Conservation (phyloP, 2,113 vertebrate species). For the Sapajus apella region DNA sequence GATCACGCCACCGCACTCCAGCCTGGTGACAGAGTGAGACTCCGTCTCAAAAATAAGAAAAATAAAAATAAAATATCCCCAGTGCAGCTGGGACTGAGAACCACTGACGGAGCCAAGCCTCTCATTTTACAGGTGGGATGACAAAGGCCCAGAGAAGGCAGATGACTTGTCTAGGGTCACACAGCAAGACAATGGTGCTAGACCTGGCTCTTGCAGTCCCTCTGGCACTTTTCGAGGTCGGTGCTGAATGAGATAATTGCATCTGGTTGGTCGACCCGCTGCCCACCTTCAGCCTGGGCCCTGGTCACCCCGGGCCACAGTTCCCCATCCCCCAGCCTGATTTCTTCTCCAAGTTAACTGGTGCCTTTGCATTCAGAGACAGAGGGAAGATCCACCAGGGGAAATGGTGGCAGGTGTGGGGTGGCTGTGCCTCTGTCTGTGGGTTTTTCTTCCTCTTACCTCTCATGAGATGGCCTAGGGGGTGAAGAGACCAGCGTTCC, state of each 20-base stretch:
- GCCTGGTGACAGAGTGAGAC: no score
- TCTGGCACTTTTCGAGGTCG: background rate
- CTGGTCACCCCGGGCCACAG: background rate
- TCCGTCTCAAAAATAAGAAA: no score
- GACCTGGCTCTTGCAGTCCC: background rate
- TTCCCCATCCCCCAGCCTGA: background rate
- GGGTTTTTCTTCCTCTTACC: slow-evolving; percentile 62
- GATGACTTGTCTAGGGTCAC: background rate
- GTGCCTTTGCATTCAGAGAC: background rate
- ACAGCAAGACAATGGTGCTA: background rate
- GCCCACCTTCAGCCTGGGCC: background rate
- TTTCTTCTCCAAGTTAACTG: background rate
- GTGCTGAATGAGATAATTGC: background rate
- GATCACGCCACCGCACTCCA: no score
- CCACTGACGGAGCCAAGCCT: background rate
- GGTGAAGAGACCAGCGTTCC: background rate
- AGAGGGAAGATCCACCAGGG: slow-evolving; percentile 28
- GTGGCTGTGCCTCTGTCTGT: background rate
- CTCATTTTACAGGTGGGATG: background rate
- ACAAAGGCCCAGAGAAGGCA: background rate
- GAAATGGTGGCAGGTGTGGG: background rate
- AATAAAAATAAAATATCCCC: no score
- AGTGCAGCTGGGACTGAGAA: background rate
- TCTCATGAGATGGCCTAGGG: background rate
- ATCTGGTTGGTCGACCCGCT: background rate